Evolutionary conservation across 2,888 invertebrate species (phyloP), one percentile per base, ranked within the genome.

Genomic region (Micoletzkya japonica): DNA sequence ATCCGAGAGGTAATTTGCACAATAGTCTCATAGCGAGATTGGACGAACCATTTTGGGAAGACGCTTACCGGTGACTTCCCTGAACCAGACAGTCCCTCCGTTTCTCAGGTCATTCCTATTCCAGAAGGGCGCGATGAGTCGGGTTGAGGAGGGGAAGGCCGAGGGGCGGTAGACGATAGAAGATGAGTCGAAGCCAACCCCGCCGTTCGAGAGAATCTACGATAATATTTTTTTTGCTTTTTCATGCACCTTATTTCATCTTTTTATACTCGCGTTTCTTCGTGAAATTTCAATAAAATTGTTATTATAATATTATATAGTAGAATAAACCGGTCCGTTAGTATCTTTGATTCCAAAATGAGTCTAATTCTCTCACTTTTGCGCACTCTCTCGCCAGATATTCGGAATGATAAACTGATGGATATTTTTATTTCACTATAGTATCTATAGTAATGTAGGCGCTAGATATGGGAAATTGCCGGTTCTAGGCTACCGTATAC

Each of bases 111-210:
- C 84, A 70, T 85, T 85, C 34, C 85, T 72, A 67, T 85, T 85
- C 85, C 85, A 85, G 70, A 84, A 86, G 2, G 85, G 85, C 3
- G 85, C 85, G 32, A 85, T 78, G 57, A 85, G 61, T 49, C 75
- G 71, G 1, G 74, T 59, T 6, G 60, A 71, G 36, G 58, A 75
- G 61, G 64, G 81, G 73, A 14, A 77, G 61, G 32, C 74, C 54
- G 57, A 73, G 72, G 10, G 77, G 68, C 49, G 54, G 37, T 60
- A 60, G 20, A 39, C 44, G 26, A 17, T 26, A 20, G 60, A 60
- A 14, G 60, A 37, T 26, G 32, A 32, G 10, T 83, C 82, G 68
- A 85, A 84, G 1, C 82, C 85, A 60, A 85, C 79, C 49, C 76
- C 85, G 50, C 85, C 85, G 68, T 85, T 85, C 59, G 82, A 81